Evolutionary conservation across 2,113 vertebrate genomes (phyloP).

Genomic region (Hucho hucho): DNA sequence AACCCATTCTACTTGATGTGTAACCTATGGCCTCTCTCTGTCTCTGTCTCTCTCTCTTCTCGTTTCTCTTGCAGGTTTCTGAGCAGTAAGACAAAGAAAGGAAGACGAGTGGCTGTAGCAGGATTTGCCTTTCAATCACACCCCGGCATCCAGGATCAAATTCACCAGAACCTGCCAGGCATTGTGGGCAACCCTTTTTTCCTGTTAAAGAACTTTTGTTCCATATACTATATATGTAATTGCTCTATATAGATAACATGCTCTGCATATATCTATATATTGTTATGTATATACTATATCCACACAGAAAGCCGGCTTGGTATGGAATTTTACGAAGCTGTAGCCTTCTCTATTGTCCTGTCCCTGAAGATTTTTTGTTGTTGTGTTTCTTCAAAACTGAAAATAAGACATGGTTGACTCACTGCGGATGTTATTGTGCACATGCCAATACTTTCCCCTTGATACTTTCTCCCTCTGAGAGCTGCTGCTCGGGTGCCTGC

Average conservation of each 20-base stretch:
- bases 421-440: constrained; percentile 85
- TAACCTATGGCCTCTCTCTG: constrained; percentile 14
- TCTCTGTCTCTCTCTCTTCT: constrained; percentile 12
- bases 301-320: constrained; percentile 64
- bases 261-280: constrained; percentile 78
- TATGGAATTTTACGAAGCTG: constrained; percentile 71
- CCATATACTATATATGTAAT: constrained; percentile 80
- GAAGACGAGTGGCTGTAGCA: constrained; percentile 85
- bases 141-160: constrained; percentile 87
- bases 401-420: constrained; percentile 82
- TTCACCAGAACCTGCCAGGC: constrained; percentile 86
- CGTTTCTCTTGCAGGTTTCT: constrained; percentile 79
- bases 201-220: constrained; percentile 68
- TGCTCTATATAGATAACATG: constrained; percentile 75
- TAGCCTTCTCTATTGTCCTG: constrained; percentile 67
- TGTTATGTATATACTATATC: constrained; percentile 79
- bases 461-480: constrained; percentile 80
- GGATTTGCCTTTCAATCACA: constrained; percentile 83
- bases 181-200: constrained; percentile 80
- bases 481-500: constrained; percentile 71
- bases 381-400: constrained; percentile 75
- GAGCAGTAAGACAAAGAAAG: constrained; percentile 79
- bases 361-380: constrained; percentile 79
- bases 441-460: constrained; percentile 83
- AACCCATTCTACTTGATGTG: not conserved